Base-by-base conservation (phyloP, 2,113 vertebrate genomes). In the Forbesichthys agassizii region DNA sequence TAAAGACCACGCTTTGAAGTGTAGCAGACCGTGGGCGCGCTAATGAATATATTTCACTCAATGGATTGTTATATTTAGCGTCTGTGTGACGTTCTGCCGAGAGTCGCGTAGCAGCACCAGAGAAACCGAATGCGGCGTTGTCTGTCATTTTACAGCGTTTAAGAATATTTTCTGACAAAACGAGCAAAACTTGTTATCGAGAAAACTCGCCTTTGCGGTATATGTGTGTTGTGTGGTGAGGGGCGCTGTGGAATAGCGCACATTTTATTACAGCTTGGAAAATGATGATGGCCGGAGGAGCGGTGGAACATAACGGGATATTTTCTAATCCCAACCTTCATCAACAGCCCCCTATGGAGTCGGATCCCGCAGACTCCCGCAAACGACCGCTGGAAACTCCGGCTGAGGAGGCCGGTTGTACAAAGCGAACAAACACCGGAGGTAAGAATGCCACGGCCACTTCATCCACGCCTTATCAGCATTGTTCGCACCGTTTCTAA, bases 391-490 rank as follows among this genome's bases (percentile, higher is more conserved):
- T 94, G 84, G 95, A 95, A 88, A 93, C 93, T 83, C 93, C 93
- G 82, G 91, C 91, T 68, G 89, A 90, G 82, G 94, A 95, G 90
- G 93, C 93, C 84, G 91, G 93, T 86, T 93, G 93, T 84, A 95
- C 93, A 89, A 95, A 95, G 88, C 93, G 94, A 85, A 93, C 93
- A 83, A 95, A 95, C 90, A 93, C 86, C 14, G 95, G 92, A 91
- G 94, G 95, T 95, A 90, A 93, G 93, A 68, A 42, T 61, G 11
- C 20, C 53, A 46, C 2, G 8, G 42, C 9, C 76, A 46, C 55
- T 71, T 61, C 64, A 10, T 73, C 60, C 71, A 42, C 68, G 7
- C 3, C 14, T 61, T 68, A 65, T 46, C 64, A 33, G 33, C n/a
- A 66, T 7, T 7, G 53, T 11, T 16, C 54, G 16, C 13, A 12